Percentiles rank a stretch among this genome's conserved stretches.
Evolutionary conservation across 2,113 vertebrate genomes (phyloP).

Genomic region (Okapia johnstoni): DNA sequence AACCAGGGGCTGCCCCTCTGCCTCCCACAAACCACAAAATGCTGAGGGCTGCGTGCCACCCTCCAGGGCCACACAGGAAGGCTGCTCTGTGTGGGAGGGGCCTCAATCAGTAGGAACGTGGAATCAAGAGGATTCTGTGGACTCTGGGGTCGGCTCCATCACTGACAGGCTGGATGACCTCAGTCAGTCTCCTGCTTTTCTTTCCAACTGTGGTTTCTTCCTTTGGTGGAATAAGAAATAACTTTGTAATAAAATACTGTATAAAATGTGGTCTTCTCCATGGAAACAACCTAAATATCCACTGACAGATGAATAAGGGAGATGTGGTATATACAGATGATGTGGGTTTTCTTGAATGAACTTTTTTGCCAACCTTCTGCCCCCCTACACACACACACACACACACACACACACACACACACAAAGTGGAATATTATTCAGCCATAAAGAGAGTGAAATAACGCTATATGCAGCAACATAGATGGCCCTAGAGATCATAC

Average conservation of each 20-base stretch:
- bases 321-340: not conserved
- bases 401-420: not conserved
- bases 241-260: not conserved
- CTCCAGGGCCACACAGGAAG: not conserved
- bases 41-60: not conserved
- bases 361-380: not conserved
- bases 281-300: not conserved
- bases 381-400: not conserved
- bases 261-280: not conserved
- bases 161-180: not conserved
- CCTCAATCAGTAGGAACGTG: not conserved
- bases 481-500: not conserved
- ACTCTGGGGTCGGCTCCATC: rapidly evolving
- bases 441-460: not conserved
- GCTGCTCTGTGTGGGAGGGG: rapidly evolving
- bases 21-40: not conserved
- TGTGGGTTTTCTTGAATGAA: not conserved
- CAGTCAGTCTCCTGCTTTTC: no score
- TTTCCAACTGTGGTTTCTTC: not conserved
- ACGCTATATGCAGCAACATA: not conserved
- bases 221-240: not conserved
- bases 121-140: not conserved
- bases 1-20: not conserved
- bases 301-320: not conserved
- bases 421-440: not conserved